These are phyloP conservation scores for Callithrix jacchus DNA, from an alignment of 2,113 vertebrate genomes.

Conservation along the genomic window DNA sequence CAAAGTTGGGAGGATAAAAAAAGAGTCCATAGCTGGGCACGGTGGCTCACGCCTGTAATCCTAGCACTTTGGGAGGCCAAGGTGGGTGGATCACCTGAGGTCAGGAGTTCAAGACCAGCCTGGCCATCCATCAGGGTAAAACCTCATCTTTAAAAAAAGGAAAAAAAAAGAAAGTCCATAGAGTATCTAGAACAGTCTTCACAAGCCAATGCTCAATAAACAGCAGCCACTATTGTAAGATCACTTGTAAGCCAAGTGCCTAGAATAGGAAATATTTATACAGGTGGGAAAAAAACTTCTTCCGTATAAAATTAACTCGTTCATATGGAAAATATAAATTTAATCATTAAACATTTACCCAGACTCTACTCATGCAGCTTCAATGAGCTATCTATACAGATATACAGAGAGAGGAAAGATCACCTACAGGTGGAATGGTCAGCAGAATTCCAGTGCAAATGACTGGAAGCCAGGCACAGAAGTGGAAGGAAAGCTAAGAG, in stretches of 20 bases:
- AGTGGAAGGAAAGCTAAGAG: neutral
- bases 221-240: neutral
- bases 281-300: neutral
- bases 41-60: too few species aligned
- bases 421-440: neutral
- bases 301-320: slow-evolving; percentile 5
- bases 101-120: too few species aligned
- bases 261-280: neutral
- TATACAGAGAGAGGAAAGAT: neutral
- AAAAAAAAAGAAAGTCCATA: neutral
- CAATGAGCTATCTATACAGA: neutral
- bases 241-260: neutral
- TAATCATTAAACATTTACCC: neutral
- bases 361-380: neutral
- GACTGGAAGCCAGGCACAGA: neutral
- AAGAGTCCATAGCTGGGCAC: too few species aligned
- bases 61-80: too few species aligned
- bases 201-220: neutral
- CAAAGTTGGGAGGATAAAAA: neutral
- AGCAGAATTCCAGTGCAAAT: neutral
- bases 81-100: too few species aligned
- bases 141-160: too few species aligned
- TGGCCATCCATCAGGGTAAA: too few species aligned
- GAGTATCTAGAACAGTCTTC: neutral
- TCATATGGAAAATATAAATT: neutral